Evolutionary conservation across 1,140 invertebrate species (phyloP).

Genomic region (Stenopsyche tienmushanensis): DNA sequence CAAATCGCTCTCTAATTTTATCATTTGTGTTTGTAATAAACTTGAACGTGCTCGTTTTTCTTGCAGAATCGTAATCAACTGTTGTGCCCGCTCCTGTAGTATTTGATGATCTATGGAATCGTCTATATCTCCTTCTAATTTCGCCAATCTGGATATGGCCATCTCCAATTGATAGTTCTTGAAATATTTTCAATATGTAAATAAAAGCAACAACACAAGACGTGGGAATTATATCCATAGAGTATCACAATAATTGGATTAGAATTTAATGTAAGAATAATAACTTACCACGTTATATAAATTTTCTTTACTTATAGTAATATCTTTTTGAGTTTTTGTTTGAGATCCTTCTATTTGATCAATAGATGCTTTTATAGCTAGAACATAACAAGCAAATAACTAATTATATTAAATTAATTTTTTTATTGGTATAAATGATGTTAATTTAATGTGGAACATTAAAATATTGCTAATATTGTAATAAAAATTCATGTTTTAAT

Average conservation of each 20-base stretch:
- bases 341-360: slow-evolving; percentile 51
- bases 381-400: slow-evolving; percentile 29
- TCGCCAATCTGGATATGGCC: slow-evolving; percentile 1
- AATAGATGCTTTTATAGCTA: slow-evolving; percentile 51
- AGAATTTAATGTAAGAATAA: neutral
- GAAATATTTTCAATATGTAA: neutral
- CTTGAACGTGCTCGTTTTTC: slow-evolving; percentile 6
- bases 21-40: slow-evolving; percentile 20
- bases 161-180: slow-evolving; percentile 14
- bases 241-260: too few species aligned
- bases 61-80: slow-evolving; percentile 7
- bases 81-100: slow-evolving; percentile 11
- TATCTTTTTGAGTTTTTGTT: slow-evolving; percentile 44
- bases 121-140: slow-evolving; percentile 26
- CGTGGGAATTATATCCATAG: too few species aligned
- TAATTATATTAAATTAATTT: too few species aligned
- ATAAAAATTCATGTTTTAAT: too few species aligned
- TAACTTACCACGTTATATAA: slow-evolving; percentile 49
- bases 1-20: slow-evolving; percentile 9
- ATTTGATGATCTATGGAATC: slow-evolving; percentile 20
- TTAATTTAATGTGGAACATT: too few species aligned
- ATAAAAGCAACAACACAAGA: too few species aligned
- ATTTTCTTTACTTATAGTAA: slow-evolving; percentile 50
- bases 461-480: too few species aligned
- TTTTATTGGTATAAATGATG: too few species aligned